A percentile compares a stretch with the other conserved stretches of the same genome.
Conservation (phyloP, 1,140 invertebrate genomes). For the Tenebrio molitor region DNA sequence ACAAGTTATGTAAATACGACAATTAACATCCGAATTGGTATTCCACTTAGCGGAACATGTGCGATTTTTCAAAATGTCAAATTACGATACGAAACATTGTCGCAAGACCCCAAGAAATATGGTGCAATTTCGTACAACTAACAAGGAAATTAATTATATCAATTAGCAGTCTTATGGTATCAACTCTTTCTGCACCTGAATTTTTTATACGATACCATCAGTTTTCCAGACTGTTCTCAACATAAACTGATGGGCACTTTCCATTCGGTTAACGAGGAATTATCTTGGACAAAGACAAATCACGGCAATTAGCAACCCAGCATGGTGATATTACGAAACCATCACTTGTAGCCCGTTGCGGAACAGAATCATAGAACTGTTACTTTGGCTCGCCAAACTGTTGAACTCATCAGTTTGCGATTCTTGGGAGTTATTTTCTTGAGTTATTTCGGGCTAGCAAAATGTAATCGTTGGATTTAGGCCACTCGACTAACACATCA, state of each 20-base stretch:
- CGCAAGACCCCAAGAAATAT: not conserved
- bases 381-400: no score
- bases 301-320: not conserved
- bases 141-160: slow-evolving; percentile 18
- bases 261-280: not conserved
- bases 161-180: slow-evolving; percentile 4
- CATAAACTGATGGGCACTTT: not conserved
- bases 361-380: no score
- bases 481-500: no score
- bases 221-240: not conserved
- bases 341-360: no score
- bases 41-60: not conserved
- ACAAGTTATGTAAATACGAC: slow-evolving; percentile 20
- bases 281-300: not conserved
- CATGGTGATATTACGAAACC: no score
- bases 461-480: no score
- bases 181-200: not conserved
- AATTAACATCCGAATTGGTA: slow-evolving; percentile 10
- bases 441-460: no score
- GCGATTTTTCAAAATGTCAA: slow-evolving; percentile 11
- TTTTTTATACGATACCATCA: slow-evolving; percentile 23
- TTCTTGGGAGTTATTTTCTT: no score
- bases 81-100: slow-evolving; percentile 1
- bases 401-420: no score
- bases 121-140: not conserved